Conservation (phyloP, 2,888 invertebrate genomes). For the Thecocarcelia acutangulata region DNA sequence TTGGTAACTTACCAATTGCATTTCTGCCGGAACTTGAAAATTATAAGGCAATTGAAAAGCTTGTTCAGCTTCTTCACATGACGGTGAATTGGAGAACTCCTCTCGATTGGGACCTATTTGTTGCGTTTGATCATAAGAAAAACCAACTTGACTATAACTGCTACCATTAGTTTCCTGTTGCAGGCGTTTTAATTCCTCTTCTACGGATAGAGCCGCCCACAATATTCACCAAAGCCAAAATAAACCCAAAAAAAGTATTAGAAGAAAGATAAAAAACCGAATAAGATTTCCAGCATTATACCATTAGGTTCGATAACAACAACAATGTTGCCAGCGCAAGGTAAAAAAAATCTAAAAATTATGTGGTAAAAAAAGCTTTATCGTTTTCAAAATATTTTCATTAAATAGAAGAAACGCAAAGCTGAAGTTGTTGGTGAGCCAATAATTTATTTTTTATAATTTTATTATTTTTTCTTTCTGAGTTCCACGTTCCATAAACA, state of each 20-base stretch:
- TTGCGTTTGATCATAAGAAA: conserved; percentile 85
- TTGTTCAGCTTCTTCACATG: conserved; percentile 87
- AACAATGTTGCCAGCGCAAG: conserved; percentile 59
- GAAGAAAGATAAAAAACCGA: conserved; percentile 64
- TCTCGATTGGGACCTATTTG: conserved; percentile 82
- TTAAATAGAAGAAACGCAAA: conserved; percentile 18
- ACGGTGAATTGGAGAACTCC: conserved; percentile 81
- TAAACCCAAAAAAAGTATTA: conserved; percentile 70
- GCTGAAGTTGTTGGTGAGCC: conserved; percentile 6
- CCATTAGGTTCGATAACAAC: conserved; percentile 40
- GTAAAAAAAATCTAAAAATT: conserved; percentile 55
- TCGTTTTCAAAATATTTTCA: conserved; percentile 3
- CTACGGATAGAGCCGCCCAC: conserved; percentile 82
- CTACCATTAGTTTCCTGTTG: conserved; percentile 85
- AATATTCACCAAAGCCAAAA: conserved; percentile 60
- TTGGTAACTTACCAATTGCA: conserved; percentile 84
- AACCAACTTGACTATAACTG: conserved; percentile 88
- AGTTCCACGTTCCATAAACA: neutral
- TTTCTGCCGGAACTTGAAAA: conserved; percentile 89
- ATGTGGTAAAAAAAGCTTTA: conserved; percentile 36
- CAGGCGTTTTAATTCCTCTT: conserved; percentile 94
- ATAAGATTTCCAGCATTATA: conserved; percentile 57
- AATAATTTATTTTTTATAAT: neutral
- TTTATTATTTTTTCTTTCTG: neutral
- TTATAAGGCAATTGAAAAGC: conserved; percentile 88